Evolutionary conservation across 2,888 invertebrate genomes (phyloP), one percentile per base, ranked within the genome.

Genomic region (Cataglyphis rosenhaueri): DNA sequence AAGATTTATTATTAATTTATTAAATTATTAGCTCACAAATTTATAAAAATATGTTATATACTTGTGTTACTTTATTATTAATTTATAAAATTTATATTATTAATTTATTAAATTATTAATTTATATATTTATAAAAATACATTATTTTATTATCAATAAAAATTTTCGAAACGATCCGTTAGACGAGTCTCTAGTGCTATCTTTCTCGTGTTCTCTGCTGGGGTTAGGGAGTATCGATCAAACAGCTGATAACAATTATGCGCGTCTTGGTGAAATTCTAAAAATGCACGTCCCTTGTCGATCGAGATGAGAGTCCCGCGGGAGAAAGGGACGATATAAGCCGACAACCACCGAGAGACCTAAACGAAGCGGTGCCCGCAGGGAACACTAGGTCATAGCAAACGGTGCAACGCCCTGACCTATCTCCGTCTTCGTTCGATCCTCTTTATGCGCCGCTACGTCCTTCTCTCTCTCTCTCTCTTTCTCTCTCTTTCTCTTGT

Each of bases 341-440:
- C 70, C 70, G 44, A 83, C 75, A 21, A 68, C 57, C 48, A 55
- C 48, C 70, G 84, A 86, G 57, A 83, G 83, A 71, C 66, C 81
- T 84, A 78, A 86, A 82, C 83, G 79, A 57, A 66, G 71, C 62
- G 78, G 70, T 78, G 79, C 15, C 81, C 82, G 85, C 84, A 83
- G 87, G 88, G 87, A 87, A 91, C 91, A 93, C 91, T 92, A 90
- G 93, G 93, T 93, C 93, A 93, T 84, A 91, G 88, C 85, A 84
- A 91, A 88, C 91, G 90, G 93, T 92, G 92, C 93, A 93, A 92
- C 91, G 92, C 90, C 92, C 92, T 91, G 92, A 91, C 91, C 89
- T 90, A 68, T 86, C 85, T 82, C 84, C 73, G 25, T 87, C 86
- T 68, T 83, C 21, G 41, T 87, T 78, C 59, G 59, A 71, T 70